phyloP scores from a whole-genome alignment of 2,797 vertebrate genomes.

The Girardinus metallicus region DNA sequence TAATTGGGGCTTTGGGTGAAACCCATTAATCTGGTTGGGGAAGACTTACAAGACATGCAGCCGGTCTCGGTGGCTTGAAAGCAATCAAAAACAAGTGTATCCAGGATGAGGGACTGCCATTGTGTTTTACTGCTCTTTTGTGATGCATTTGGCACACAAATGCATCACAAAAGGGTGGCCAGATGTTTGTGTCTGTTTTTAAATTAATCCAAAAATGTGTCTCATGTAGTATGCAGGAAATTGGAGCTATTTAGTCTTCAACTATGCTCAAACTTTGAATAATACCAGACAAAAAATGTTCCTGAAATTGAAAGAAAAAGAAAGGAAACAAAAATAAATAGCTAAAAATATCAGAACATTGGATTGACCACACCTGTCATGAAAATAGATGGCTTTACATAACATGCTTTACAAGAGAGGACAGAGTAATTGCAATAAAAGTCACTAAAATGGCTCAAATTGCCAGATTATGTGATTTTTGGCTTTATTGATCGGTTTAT shows the following conservation, averaged over 20 bases:
- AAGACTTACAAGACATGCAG: background rate
- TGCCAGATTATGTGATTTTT: background rate
- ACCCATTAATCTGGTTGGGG: background rate
- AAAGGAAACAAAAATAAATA: background rate
- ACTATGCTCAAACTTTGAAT: background rate
- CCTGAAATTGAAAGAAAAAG: background rate
- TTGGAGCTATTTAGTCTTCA: background rate
- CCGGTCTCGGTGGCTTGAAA: background rate
- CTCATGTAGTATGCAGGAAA: background rate
- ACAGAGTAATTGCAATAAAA: background rate
- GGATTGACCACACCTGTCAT: background rate
- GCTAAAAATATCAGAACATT: background rate
- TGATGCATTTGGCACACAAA: background rate
- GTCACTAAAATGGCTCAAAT: background rate
- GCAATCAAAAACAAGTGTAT: background rate
- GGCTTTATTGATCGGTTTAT: background rate
- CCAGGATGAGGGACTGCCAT: background rate
- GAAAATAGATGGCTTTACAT: background rate
- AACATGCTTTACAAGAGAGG: background rate
- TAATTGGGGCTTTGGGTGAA: background rate
- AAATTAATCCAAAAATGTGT: background rate
- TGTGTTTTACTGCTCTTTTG: background rate
- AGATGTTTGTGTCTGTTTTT: constrained; percentile 2
- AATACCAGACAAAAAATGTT: background rate
- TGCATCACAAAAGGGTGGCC: background rate